Base-by-base conservation (phyloP, 1,140 invertebrate species). In the Muscidifurax raptorellus region DNA sequence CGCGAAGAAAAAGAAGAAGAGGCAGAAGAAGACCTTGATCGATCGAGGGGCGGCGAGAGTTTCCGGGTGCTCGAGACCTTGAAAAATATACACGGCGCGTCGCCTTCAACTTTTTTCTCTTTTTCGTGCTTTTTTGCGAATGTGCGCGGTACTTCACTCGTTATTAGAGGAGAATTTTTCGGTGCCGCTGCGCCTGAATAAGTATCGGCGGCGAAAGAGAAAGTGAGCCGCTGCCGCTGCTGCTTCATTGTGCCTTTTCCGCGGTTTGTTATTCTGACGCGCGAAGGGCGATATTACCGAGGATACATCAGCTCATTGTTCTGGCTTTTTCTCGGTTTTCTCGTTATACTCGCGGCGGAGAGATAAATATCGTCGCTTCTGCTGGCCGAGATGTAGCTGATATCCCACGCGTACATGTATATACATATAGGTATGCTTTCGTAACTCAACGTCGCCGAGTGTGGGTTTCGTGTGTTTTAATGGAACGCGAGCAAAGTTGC, bases 41-140 rank as follows among this genome's bases (percentile, higher is more conserved):
- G 82, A 83, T 83, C 82, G 66, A 32, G 64, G 82, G 28, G 40
- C 27, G 44, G 7, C 52, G 15, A 7, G 52, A 72, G 44, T 66
- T 77, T 83, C 59, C 74, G 59, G 59, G 74, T 83, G 59, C 30
- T 32, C 13, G 28, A 59, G 82, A 79, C 76, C 82, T 83, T 83
- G 82, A 83, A 83, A 83, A 83, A 83, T 66, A 6, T 13, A 40
- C 36, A 40, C 40, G 13, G 27, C 4, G 71, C 71, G 71, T 72
- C 67, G 22, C 44, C 30, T 52, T 71, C 12, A 69, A 28, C 27
- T 81, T 72, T 30, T 52, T 3, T 59, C 67, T 66, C 32, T 7
- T 30, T 13, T 52, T 72, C 27, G 2, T 30, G 22, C 25, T 27
- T 80, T 52, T 72, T 40, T n/a, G 44, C 13, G 7, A 4, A 44